Conservation (phyloP, 23 tunicate species). For the Styela clava region DNA sequence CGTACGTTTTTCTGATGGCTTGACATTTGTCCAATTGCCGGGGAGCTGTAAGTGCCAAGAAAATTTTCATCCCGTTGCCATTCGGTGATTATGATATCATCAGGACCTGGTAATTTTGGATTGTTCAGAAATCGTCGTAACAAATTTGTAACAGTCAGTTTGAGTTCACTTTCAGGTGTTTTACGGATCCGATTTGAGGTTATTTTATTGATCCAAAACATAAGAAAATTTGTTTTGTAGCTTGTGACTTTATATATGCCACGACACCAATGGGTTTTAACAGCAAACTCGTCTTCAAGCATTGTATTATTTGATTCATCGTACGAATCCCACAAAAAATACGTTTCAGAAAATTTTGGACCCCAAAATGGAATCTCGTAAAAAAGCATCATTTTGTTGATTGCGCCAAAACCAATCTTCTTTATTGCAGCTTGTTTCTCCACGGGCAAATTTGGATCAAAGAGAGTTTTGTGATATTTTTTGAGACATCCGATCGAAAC, state of each 20-base stretch:
- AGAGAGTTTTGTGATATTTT: too few species aligned
- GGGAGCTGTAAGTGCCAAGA: conserved; percentile 27
- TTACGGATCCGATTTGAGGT: background rate
- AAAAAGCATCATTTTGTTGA: conserved; percentile 35
- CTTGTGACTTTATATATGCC: background rate
- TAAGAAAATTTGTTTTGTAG: background rate
- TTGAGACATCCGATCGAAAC: too few species aligned
- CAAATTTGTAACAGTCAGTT: too few species aligned
- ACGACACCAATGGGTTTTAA: too few species aligned
- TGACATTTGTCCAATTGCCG: too few species aligned
- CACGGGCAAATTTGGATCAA: conserved; percentile 27
- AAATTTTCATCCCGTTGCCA: conserved; percentile 15
- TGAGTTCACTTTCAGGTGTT: too few species aligned
- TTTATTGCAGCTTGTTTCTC: conserved; percentile 23
- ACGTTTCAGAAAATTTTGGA: background rate
- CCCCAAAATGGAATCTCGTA: conserved; percentile 49
- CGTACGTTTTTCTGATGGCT: background rate
- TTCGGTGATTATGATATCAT: background rate
- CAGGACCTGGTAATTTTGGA: too few species aligned
- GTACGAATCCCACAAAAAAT: too few species aligned
- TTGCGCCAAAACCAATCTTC: conserved; percentile 27
- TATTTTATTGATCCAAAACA: conserved; percentile 11
- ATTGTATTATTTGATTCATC: background rate
- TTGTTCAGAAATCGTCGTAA: too few species aligned
- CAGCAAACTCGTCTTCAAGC: too few species aligned